These are phyloP conservation scores for Caenorhabditis brenneri DNA, from an alignment of 1,140 invertebrate genomes.

Conservation along the genomic window DNA sequence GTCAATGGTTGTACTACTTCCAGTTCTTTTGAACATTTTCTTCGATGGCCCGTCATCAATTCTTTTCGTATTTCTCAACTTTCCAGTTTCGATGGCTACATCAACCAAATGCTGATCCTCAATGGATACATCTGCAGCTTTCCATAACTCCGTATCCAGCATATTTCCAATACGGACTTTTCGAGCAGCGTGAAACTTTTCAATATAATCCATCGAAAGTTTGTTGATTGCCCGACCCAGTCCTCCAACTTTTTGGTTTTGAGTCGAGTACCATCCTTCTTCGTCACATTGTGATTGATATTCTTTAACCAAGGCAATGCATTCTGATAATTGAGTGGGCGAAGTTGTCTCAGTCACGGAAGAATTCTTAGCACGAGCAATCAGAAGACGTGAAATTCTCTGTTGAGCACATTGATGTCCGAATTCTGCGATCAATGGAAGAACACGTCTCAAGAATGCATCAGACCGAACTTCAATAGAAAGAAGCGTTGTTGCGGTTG, in stretches of 20 bases:
- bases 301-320: conserved; percentile 73
- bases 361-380: conserved; percentile 48
- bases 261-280: conserved; percentile 37
- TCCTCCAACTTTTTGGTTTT: conserved; percentile 20
- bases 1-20: conserved; percentile 33
- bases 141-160: conserved; percentile 90
- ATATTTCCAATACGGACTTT: conserved; percentile 82
- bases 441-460: not conserved
- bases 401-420: conserved; percentile 59
- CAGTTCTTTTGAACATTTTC: not conserved
- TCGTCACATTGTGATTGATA: conserved; percentile 10
- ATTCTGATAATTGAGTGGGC: conserved; percentile 67
- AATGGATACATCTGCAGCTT: conserved; percentile 84
- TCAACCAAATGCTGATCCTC: conserved; percentile 86
- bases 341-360: not conserved
- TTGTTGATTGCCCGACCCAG: conserved; percentile 52
- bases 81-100: conserved; percentile 75
- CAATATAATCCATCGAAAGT: conserved; percentile 77
- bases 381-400: conserved; percentile 50
- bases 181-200: conserved; percentile 86
- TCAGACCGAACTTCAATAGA: conserved; percentile 37
- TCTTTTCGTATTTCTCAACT: not conserved
- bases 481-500: conserved; percentile 12
- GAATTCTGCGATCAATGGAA: conserved; percentile 50
- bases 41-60: not conserved